Percentiles rank a stretch among this genome's conserved stretches.
These are phyloP conservation scores for Zaprionus ornatus DNA, from an alignment of 1,140 invertebrate genomes.

Conservation along the genomic window DNA sequence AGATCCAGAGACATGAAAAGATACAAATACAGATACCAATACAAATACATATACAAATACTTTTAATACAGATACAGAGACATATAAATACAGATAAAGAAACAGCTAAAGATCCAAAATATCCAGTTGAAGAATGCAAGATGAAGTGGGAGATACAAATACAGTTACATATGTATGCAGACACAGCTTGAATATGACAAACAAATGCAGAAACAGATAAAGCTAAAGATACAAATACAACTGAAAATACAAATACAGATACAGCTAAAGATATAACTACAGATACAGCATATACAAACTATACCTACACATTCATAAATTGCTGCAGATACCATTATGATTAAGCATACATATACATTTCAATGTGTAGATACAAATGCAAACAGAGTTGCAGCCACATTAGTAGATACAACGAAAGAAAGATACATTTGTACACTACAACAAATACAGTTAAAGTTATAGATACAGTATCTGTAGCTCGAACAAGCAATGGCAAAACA, in stretches of 20 bases:
- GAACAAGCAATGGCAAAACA: not conserved
- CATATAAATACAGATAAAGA: not conserved
- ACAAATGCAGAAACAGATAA: not conserved
- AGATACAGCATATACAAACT: not conserved
- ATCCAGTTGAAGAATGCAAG: too few species aligned
- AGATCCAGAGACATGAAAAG: not conserved
- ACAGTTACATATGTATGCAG: not conserved
- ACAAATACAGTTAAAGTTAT: not conserved
- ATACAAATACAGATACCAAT: constrained; percentile 3
- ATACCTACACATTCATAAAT: not conserved
- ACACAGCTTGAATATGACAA: not conserved
- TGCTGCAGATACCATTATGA: not conserved
- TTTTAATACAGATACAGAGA: not conserved
- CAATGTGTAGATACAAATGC: constrained; percentile 1
- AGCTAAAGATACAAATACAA: not conserved
- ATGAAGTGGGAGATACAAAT: not conserved
- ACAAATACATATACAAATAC: not conserved
- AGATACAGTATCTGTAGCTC: not conserved
- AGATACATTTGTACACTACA: not conserved
- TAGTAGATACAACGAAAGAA: not conserved
- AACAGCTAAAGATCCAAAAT: not conserved
- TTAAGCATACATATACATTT: not conserved
- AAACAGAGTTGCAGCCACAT: not conserved
- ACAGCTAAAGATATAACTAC: not conserved
- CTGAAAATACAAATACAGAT: not conserved